phyloP scores from a whole-genome alignment of 2,113 vertebrate species.

The Panurus biarmicus region DNA sequence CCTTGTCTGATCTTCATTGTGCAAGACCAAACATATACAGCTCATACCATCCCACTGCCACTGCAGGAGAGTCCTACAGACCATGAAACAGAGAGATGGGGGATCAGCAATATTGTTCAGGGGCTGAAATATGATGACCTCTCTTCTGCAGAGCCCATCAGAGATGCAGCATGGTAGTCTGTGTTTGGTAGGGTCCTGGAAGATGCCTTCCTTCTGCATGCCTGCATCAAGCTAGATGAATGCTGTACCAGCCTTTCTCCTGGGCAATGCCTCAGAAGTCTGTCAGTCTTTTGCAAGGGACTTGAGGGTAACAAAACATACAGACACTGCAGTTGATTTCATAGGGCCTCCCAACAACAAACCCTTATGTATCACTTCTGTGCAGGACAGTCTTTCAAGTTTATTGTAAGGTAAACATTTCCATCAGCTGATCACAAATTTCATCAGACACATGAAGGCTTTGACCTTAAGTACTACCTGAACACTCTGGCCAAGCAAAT shows the following conservation, averaged over 20 bases:
- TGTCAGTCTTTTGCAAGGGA: neutral
- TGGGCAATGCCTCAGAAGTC: neutral
- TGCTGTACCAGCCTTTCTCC: neutral
- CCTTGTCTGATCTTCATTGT: neutral
- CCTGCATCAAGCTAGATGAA: neutral
- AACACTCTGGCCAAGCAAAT: neutral
- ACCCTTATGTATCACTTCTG: neutral
- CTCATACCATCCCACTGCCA: neutral
- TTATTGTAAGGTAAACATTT: neutral
- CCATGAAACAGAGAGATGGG: fast-evolving
- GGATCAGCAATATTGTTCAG: neutral
- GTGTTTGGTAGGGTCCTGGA: neutral
- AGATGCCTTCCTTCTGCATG: neutral
- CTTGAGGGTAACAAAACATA: neutral
- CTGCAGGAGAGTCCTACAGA: neutral
- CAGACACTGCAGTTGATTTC: neutral
- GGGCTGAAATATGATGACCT: fast-evolving
- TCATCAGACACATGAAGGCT: neutral
- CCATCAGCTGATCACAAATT: neutral
- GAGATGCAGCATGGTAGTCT: fast-evolving
- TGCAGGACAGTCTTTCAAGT: neutral
- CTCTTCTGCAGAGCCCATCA: neutral
- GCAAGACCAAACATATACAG: neutral
- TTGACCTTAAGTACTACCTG: neutral
- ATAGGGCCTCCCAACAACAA: neutral